Evolutionary conservation across 2,797 vertebrate species (phyloP), one percentile per base, ranked within the genome.

Genomic region (Anabacerthia variegaticeps): DNA sequence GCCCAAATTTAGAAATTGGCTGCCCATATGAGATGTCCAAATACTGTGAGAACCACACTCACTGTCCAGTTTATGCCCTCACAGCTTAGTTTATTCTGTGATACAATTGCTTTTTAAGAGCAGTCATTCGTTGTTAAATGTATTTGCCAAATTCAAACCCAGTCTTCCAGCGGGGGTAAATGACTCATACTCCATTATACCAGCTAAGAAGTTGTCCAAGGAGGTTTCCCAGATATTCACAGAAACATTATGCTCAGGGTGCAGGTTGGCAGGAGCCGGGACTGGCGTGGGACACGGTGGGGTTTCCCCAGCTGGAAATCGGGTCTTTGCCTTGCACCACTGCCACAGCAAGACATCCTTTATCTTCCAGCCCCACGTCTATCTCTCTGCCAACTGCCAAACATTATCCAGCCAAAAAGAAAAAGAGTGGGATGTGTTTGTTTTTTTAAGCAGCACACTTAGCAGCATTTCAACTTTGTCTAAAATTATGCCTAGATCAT

Each of bases 251-350:
- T 74, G 55, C 54, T 74, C 12, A 2, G 46, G 49, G 63, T 51
- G 63, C 41, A 34, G 9, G 44, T 0, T 76, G 88, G 78, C 49
- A 51, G 76, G 51, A 85, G n/a, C 21, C 52, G 28, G 83, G 59
- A 26, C 3, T 0, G 0, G 41, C 0, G 1, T 43, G 82, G 54
- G 37, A 67, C 72, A 34, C 0, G 1, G 59, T 0, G 0, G n/a
- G 34, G 34, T 22, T 76, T 62, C 41, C 59, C 54, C 0, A 0
- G 11, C 56, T 92, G 82, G 58, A 56, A 85, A 91, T 27, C 24
- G 0, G 0, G 22, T 16, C 56, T 51, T 36, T 51, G 74, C 91
- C 67, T 46, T 4, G 12, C 24, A n/a, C 46, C 61, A 14, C 36
- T 0, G 1, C 2, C 72, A 71, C 59, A 41, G 36, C 7, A 32